phyloP scores from a whole-genome alignment of 2,888 invertebrate genomes.

The Chrysolina americana region DNA sequence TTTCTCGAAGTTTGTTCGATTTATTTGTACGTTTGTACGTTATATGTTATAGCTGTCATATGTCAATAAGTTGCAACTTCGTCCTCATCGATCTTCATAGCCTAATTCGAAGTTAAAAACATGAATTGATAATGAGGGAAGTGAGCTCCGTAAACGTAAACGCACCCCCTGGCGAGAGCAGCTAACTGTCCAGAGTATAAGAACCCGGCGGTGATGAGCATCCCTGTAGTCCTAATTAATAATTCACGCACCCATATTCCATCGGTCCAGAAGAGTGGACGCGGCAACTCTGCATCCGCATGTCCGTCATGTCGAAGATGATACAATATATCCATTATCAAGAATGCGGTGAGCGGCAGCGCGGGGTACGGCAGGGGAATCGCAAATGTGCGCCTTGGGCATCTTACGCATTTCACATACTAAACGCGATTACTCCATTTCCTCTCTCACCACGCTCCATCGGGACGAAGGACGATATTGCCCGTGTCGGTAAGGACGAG shows the following conservation, averaged over 20 bases:
- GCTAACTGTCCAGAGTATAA: background rate
- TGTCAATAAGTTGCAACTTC: no score
- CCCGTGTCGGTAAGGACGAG: conserved; percentile 28
- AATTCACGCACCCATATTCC: conserved; percentile 6
- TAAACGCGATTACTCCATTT: conserved; percentile 70
- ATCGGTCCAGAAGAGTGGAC: background rate
- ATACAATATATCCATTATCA: conserved; percentile 69
- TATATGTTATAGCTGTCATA: no score
- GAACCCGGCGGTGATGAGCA: conserved; percentile 5
- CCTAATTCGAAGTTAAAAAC: no score
- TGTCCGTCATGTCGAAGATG: conserved; percentile 64
- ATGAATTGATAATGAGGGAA: no score
- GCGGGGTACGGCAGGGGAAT: conserved; percentile 54
- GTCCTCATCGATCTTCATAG: no score
- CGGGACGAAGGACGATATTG: conserved; percentile 25
- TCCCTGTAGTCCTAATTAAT: background rate
- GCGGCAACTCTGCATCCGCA: conserved; percentile 34
- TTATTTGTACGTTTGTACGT: no score
- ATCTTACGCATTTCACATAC: conserved; percentile 69
- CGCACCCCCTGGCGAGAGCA: no score
- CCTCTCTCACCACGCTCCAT: conserved; percentile 2
- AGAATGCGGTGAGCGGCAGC: conserved; percentile 55
- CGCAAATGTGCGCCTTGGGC: conserved; percentile 67
- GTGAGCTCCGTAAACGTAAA: no score
- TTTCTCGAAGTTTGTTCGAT: no score